These are phyloP conservation scores for Temnothorax longispinosus DNA, from an alignment of 1,140 invertebrate species.

Conservation along the genomic window DNA sequence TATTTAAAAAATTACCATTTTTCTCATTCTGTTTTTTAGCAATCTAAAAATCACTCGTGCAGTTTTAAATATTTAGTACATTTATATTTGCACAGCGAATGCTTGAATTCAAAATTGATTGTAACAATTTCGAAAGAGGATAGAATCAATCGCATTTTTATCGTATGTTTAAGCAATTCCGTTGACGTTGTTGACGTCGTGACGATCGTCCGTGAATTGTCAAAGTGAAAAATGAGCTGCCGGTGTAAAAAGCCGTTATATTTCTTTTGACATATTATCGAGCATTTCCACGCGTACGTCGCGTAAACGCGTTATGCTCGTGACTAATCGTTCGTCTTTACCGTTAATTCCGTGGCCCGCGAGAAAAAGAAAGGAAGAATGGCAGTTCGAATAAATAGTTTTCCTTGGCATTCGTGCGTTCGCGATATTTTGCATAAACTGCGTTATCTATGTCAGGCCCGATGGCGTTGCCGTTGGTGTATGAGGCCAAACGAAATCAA, in stretches of 20 bases:
- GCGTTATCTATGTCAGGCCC: conserved; percentile 57
- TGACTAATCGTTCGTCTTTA: conserved; percentile 69
- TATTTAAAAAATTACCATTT: not conserved
- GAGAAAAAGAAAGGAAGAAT: conserved; percentile 44
- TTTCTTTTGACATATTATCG: conserved; percentile 53
- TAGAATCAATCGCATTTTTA: conserved; percentile 31
- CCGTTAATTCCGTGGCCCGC: conserved; percentile 11
- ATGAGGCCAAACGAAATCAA: conserved; percentile 63
- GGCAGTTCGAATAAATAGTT: conserved; percentile 55
- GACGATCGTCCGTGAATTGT: conserved; percentile 47
- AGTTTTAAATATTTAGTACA: not conserved
- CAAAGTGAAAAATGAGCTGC: conserved; percentile 49
- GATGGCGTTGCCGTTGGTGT: conserved; percentile 7
- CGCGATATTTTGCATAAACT: conserved; percentile 65
- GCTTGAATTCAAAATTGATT: conserved; percentile 8
- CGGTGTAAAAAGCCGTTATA: conserved; percentile 45
- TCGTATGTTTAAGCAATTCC: conserved; percentile 41
- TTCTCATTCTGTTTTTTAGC: not conserved
- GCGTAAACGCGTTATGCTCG: conserved; percentile 62
- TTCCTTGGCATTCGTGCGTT: conserved; percentile 44
- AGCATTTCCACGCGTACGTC: conserved; percentile 55
- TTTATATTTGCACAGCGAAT: not conserved
- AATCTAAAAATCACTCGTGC: not conserved
- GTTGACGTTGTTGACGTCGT: not conserved
- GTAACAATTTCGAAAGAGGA: not conserved